Percentiles rank a stretch among this genome's conserved stretches.
phyloP scores from a whole-genome alignment of 2,113 vertebrate genomes.

The Sterrhoptilus dennistouni region DNA sequence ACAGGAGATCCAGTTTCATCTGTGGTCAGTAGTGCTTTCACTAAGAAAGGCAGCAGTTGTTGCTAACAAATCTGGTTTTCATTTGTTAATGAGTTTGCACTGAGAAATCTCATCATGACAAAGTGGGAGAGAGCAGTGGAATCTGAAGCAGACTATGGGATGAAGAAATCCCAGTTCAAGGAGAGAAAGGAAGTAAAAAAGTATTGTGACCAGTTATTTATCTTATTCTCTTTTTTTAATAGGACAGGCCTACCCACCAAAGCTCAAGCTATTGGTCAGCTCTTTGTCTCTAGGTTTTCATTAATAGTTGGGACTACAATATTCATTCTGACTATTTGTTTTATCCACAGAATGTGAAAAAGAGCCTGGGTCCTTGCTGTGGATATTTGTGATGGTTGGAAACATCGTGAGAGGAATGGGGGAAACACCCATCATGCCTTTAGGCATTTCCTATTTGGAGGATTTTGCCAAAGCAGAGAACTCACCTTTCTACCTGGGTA shows the following conservation, averaged over 20 bases:
- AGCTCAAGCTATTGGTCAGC: background rate
- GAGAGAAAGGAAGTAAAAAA: background rate
- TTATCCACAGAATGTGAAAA: conserved; percentile 77
- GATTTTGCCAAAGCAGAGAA: conserved; percentile 89
- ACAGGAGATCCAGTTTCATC: background rate
- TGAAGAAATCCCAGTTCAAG: background rate
- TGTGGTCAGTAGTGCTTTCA: background rate
- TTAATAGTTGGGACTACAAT: background rate
- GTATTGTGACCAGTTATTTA: background rate
- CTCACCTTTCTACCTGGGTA: conserved; percentile 92
- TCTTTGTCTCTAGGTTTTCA: background rate
- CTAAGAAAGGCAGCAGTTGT: background rate
- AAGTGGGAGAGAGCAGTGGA: background rate
- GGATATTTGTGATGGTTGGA: conserved; percentile 87
- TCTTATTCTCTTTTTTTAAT: background rate
- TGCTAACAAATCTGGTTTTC: background rate
- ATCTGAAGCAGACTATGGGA: background rate
- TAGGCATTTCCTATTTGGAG: conserved; percentile 91
- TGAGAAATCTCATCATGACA: background rate
- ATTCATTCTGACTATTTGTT: background rate
- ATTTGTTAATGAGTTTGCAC: background rate
- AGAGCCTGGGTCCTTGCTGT: conserved; percentile 84
- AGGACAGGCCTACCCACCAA: background rate
- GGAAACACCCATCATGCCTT: conserved; percentile 87
- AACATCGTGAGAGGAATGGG: conserved; percentile 90